These are phyloP conservation scores for Drosophila cardini DNA, from an alignment of 1,140 invertebrate species.

Conservation along the genomic window DNA sequence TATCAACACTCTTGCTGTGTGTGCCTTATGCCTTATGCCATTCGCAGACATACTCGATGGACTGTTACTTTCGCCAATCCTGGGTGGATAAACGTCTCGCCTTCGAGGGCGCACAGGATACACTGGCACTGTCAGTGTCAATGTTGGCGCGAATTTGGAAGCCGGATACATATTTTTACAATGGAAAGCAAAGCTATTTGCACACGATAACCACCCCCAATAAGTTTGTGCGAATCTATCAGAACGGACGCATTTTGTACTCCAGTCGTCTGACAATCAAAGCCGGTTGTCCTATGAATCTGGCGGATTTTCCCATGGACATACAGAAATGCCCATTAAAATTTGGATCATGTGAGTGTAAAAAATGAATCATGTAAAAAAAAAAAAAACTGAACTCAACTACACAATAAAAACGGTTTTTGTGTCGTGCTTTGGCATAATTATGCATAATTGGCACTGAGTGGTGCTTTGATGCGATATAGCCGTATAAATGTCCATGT, in stretches of 20 bases:
- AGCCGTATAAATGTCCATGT: constrained; percentile 31
- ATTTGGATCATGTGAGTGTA: constrained; percentile 93
- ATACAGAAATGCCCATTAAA: constrained; percentile 93
- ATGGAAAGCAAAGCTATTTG: constrained; percentile 93
- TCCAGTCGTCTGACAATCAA: constrained; percentile 94
- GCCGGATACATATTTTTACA: constrained; percentile 95
- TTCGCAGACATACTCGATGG: constrained; percentile 94
- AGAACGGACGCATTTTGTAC: constrained; percentile 93
- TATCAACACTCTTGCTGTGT: constrained; percentile 8
- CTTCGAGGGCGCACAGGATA: constrained; percentile 88
- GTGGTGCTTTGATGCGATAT: constrained; percentile 69
- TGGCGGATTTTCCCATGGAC: constrained; percentile 97
- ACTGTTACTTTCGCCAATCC: constrained; percentile 94
- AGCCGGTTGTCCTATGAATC: constrained; percentile 96
- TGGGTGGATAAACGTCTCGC: constrained; percentile 91
- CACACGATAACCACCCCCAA: constrained; percentile 96
- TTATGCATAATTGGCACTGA: constrained; percentile 73
- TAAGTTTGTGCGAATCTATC: constrained; percentile 93
- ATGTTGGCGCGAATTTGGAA: constrained; percentile 94
- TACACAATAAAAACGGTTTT: not conserved
- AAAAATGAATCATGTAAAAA: constrained; percentile 9
- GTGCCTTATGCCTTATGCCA: constrained; percentile 31
- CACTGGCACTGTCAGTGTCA: constrained; percentile 90
- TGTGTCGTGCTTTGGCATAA: constrained; percentile 55
- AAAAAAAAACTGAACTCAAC: constrained; percentile 17